phyloP scores from a whole-genome alignment of 2,797 vertebrate species.

The Anabas testudineus region DNA sequence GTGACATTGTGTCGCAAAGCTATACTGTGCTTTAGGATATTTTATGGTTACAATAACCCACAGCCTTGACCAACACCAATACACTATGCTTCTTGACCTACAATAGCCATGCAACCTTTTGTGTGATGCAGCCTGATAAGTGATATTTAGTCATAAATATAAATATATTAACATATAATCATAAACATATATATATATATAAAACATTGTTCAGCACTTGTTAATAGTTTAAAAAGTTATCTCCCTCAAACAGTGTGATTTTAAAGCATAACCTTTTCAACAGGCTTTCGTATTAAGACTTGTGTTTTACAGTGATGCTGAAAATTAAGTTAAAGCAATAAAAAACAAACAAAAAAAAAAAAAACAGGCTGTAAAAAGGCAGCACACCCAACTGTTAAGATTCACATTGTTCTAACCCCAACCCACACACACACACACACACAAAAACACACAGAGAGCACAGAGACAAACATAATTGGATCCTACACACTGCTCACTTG shows the following conservation, averaged over 20 bases:
- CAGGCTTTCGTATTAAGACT: slow-evolving; percentile 20
- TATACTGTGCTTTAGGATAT: slow-evolving; percentile 26
- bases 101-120: no score
- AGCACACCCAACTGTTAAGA: slow-evolving; percentile 33
- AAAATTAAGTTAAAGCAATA: slow-evolving; percentile 26
- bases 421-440: no score
- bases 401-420: slow-evolving; percentile 50
- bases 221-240: slow-evolving; percentile 23
- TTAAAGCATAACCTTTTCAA: not conserved
- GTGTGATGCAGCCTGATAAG: not conserved
- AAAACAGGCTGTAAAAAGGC: slow-evolving; percentile 28
- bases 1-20: slow-evolving; percentile 13
- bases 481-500: slow-evolving; percentile 68
- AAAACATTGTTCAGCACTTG: not conserved
- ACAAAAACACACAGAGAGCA: slow-evolving; percentile 21
- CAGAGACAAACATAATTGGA: slow-evolving; percentile 63
- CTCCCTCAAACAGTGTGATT: not conserved
- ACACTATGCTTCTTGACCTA: not conserved
- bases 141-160: not conserved
- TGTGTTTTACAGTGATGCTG: slow-evolving; percentile 5
- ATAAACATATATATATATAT: not conserved
- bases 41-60: slow-evolving; percentile 59
- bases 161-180: no score
- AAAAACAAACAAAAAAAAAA: slow-evolving; percentile 14
- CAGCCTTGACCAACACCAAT: slow-evolving; percentile 42